Conservation (phyloP, 2,113 vertebrate genomes). For the Psophia crepitans region DNA sequence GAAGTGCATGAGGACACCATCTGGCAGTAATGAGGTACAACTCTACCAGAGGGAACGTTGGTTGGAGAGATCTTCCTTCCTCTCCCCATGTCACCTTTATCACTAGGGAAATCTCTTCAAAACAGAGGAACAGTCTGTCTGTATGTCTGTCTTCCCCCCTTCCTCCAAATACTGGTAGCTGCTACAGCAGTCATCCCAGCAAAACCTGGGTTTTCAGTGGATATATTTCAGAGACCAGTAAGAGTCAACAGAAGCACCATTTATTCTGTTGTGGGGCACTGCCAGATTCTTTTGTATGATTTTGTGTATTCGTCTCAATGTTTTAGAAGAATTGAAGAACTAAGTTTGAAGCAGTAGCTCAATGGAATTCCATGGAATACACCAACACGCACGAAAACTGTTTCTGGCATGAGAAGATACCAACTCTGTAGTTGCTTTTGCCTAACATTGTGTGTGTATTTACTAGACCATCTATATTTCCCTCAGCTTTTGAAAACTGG, state of each 20-base stretch:
- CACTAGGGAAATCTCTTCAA: neutral
- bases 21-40: constrained; percentile 25
- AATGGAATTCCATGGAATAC: neutral
- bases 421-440: neutral
- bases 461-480: neutral
- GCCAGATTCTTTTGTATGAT: neutral
- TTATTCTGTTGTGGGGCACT: neutral
- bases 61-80: neutral
- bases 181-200: neutral
- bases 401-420: neutral
- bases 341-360: neutral
- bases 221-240: neutral
- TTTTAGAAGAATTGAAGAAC: neutral
- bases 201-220: neutral
- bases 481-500: neutral
- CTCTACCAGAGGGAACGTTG: neutral
- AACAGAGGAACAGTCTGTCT: too few relatives aligned
- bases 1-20: constrained; percentile 43
- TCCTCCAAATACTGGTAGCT: neutral
- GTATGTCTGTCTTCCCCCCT: too few relatives aligned
- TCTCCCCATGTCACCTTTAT: neutral
- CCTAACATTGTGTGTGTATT: neutral
- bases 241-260: neutral
- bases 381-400: neutral
- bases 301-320: neutral